Evolutionary conservation across 2,888 invertebrate species (phyloP), one percentile per base, ranked within the genome.

Genomic region (Osmoderma eremita): DNA sequence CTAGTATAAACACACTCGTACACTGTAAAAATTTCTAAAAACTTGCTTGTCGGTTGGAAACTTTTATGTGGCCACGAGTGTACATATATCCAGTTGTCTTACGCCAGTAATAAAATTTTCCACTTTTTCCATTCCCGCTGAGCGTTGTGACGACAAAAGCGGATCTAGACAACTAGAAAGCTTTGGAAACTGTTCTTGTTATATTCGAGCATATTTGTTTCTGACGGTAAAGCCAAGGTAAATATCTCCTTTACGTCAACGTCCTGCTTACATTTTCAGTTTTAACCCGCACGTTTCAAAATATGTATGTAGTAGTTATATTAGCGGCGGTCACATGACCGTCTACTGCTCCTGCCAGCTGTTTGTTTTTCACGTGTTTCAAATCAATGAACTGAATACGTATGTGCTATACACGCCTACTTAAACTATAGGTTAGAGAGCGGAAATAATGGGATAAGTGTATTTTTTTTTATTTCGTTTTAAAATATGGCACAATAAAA

Each of bases 231-330:
- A 30, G 30, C 53, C 53, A 53, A 53, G 38, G 53, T 53, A 53
- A 53, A 53, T 53, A 53, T 6, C 30, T 53, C 53, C 39, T 53
- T 53, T 53, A 36, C 53, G 53, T 53, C 53, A 53, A 53, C n/a
- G 53, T 53, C 38, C 53, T 18, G 17, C 24, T 18, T 17, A 17
- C 53, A 50, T 53, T 53, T 53, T 53, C 53, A 53, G 13, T 38
- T 53, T 53, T 38, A 53, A 53, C 38, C 10, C 38, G 53, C 53
- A 53, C 53, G 53, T 53, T 53, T 53, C 18, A 5, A 30, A 38
- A 10, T 22, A 53, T 36, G 53, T 24, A 24, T 30, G 53, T 53
- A 38, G 6, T 20, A 42, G n/a, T 18, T 20, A 53, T 15, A 38
- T 53, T 36, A 38, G 6, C 12, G 18, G 53, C n/a, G 30, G 30